phyloP scores from a whole-genome alignment of 1,140 invertebrate genomes.

The Acromyrmex echinatior region DNA sequence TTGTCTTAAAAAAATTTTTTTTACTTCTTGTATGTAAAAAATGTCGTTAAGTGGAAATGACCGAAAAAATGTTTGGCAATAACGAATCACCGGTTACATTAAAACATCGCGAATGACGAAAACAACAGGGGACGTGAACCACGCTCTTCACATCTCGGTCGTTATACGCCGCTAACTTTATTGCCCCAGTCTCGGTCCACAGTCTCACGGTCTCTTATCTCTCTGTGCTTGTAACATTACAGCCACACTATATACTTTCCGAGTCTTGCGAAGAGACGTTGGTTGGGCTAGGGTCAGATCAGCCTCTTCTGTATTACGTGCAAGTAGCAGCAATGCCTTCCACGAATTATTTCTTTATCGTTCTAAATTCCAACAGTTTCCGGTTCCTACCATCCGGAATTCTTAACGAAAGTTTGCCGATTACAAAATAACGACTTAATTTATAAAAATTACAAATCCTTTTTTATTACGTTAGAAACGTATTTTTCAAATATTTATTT shows the following conservation, averaged over 20 bases:
- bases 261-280: slow-evolving; percentile 22
- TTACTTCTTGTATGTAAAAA: not conserved
- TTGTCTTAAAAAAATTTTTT: not conserved
- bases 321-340: slow-evolving; percentile 40
- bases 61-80: not conserved
- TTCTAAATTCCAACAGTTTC: slow-evolving; percentile 23
- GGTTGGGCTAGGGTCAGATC: slow-evolving; percentile 48
- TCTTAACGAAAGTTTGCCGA: slow-evolving; percentile 3
- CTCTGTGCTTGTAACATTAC: slow-evolving; percentile 41
- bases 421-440: not conserved
- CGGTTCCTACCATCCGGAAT: slow-evolving; percentile 29
- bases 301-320: slow-evolving; percentile 47
- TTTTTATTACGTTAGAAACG: not conserved
- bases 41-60: not conserved
- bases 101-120: slow-evolving; percentile 32
- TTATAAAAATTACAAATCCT: not conserved
- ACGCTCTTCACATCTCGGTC: slow-evolving; percentile 44
- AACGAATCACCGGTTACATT: slow-evolving; percentile 1
- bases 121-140: slow-evolving; percentile 18
- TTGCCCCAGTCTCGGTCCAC: slow-evolving; percentile 28
- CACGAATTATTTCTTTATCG: slow-evolving; percentile 59
- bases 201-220: slow-evolving; percentile 67
- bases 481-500: not conserved
- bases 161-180: slow-evolving; percentile 62
- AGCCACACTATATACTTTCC: slow-evolving; percentile 61